Conservation (phyloP, 2,113 vertebrate genomes). For the Puntigrus tetrazona region DNA sequence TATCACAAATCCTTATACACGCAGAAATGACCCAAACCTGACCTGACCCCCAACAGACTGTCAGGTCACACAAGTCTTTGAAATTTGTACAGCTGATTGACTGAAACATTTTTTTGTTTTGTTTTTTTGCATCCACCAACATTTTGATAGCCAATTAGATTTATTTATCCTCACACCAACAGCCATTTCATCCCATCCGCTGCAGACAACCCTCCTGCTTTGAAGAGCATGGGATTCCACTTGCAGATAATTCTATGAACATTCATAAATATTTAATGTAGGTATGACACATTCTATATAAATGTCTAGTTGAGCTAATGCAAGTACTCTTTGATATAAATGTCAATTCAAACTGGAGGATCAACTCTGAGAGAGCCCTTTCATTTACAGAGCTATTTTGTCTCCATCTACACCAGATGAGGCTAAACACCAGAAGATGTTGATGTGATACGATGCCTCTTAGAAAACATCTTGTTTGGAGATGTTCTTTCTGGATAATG, state of each 20-base stretch:
- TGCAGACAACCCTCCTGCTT: neutral
- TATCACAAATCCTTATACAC: neutral
- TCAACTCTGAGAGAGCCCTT: neutral
- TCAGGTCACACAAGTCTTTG: neutral
- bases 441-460: neutral
- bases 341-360: neutral
- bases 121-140: slow-evolving; percentile 20
- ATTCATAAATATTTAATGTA: neutral
- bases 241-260: neutral
- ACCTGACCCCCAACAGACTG: neutral
- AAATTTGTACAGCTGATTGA: neutral
- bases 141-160: neutral
- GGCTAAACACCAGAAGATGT: neutral
- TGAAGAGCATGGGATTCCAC: neutral
- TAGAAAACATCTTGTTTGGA: slow-evolving; percentile 23
- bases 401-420: neutral
- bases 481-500: slow-evolving; percentile 23
- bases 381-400: neutral
- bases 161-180: neutral
- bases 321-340: neutral
- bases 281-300: slow-evolving; percentile 9
- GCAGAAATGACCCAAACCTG: neutral
- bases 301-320: neutral
- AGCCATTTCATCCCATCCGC: neutral
- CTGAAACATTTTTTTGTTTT: too few relatives aligned